Percentiles rank a stretch among this genome's conserved stretches.
Conservation (phyloP, 2,888 invertebrate species). For the Esperia sulphurella region DNA sequence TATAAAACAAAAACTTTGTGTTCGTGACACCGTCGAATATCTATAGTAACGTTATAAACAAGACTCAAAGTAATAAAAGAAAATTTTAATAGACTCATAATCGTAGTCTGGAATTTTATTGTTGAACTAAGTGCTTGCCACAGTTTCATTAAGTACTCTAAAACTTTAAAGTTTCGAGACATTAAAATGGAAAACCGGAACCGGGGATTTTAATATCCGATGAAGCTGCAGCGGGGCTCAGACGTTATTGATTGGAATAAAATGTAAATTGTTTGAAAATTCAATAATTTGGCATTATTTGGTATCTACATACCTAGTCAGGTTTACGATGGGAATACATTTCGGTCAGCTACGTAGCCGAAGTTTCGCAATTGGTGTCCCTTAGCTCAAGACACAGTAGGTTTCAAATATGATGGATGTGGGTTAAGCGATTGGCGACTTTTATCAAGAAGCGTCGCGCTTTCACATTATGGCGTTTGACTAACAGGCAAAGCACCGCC, state of each 20-base stretch:
- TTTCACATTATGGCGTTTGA: no score
- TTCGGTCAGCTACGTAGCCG: no score
- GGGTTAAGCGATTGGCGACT: no score
- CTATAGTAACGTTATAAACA: neutral
- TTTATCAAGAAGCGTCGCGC: no score
- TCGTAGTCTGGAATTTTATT: neutral
- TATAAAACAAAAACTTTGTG: no score
- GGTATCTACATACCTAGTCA: no score
- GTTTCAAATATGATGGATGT: no score
- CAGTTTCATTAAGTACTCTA: neutral
- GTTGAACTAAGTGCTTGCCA: neutral
- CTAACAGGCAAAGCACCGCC: no score
- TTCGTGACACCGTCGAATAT: no score
- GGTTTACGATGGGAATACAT: no score
- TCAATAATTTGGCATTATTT: neutral
- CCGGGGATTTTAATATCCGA: neutral
- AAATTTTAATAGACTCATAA: neutral
- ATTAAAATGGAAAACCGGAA: neutral
- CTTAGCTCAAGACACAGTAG: no score
- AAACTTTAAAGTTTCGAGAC: constrained; percentile 2
- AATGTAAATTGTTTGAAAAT: neutral
- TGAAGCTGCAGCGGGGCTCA: neutral
- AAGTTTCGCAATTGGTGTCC: no score
- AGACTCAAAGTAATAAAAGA: neutral
- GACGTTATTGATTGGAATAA: neutral